Percentiles rank a stretch among this genome's conserved stretches.
Conservation (phyloP, 2,113 vertebrate species). For the Ornithorhynchus anatinus region DNA sequence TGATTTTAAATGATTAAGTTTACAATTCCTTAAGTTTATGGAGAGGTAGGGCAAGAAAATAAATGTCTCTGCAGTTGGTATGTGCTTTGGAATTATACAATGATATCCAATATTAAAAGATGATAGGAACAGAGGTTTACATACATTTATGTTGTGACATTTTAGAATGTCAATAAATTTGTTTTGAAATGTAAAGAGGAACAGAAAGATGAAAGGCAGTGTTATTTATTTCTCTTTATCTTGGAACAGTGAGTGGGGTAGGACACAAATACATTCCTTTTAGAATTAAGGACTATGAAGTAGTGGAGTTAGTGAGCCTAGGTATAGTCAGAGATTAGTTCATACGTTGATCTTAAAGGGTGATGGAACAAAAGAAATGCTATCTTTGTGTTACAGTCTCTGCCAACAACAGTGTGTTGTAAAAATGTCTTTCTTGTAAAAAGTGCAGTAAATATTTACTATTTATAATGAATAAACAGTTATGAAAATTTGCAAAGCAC, state of each 20-base stretch:
- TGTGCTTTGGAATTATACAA: slow-evolving; percentile 73
- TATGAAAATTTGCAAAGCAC: slow-evolving; percentile 73
- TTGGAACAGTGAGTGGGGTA: slow-evolving; percentile 72
- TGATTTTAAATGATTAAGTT: slow-evolving; percentile 58
- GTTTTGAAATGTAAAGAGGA: slow-evolving; percentile 68
- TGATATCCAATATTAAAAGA: slow-evolving; percentile 56
- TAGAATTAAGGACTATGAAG: slow-evolving; percentile 67
- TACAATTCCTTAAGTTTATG: slow-evolving; percentile 69
- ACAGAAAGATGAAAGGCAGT: slow-evolving; percentile 69
- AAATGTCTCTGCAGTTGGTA: slow-evolving; percentile 51
- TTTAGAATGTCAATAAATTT: slow-evolving; percentile 83
- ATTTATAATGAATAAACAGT: slow-evolving; percentile 96
- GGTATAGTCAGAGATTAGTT: slow-evolving; percentile 71
- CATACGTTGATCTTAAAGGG: slow-evolving; percentile 71
- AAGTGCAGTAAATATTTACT: slow-evolving; percentile 92
- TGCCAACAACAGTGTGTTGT: slow-evolving; percentile 78
- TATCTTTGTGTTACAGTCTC: slow-evolving; percentile 75
- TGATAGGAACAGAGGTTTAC: slow-evolving; percentile 74
- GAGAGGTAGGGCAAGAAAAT: slow-evolving; percentile 56
- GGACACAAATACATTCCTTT: slow-evolving; percentile 80
- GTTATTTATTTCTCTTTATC: slow-evolving; percentile 86
- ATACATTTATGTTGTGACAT: slow-evolving; percentile 72
- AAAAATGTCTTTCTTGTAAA: slow-evolving; percentile 87
- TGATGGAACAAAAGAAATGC: slow-evolving; percentile 68
- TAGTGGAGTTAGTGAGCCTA: slow-evolving; percentile 72